phyloP scores from a whole-genome alignment of 2,888 invertebrate genomes.

The Rhagonycha fulva region DNA sequence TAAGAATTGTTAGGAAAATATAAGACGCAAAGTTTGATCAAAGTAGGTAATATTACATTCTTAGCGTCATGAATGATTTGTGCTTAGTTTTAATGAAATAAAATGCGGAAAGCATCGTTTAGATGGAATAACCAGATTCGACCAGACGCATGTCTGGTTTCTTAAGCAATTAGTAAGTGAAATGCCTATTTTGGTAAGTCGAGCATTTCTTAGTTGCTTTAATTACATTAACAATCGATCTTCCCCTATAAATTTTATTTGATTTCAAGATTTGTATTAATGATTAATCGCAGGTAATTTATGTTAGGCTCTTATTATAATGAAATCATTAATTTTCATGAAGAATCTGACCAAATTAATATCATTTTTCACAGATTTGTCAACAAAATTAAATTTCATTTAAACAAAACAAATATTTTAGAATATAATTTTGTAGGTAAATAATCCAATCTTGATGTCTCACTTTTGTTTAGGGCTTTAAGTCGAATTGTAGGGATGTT shows the following conservation, averaged over 20 bases:
- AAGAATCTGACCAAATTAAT: background rate
- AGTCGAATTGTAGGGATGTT: background rate
- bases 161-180: conserved; percentile 38
- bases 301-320: background rate
- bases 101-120: conserved; percentile 32
- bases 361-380: background rate
- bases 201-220: conserved; percentile 29
- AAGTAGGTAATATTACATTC: conserved; percentile 53
- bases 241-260: conserved; percentile 3
- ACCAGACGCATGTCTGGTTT: conserved; percentile 37
- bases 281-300: background rate
- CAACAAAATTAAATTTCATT: background rate
- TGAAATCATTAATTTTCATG: background rate
- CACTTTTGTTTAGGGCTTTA: background rate
- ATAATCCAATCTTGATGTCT: background rate
- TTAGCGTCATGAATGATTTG: conserved; percentile 52
- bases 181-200: conserved; percentile 34
- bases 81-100: conserved; percentile 49
- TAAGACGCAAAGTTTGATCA: conserved; percentile 45
- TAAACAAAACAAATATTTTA: background rate
- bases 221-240: conserved; percentile 34
- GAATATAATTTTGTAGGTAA: background rate
- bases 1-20: conserved; percentile 46
- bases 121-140: conserved; percentile 31
- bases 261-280: background rate